Base-by-base conservation (phyloP, 2,888 invertebrate species). In the Agriopis leucophaearia region DNA sequence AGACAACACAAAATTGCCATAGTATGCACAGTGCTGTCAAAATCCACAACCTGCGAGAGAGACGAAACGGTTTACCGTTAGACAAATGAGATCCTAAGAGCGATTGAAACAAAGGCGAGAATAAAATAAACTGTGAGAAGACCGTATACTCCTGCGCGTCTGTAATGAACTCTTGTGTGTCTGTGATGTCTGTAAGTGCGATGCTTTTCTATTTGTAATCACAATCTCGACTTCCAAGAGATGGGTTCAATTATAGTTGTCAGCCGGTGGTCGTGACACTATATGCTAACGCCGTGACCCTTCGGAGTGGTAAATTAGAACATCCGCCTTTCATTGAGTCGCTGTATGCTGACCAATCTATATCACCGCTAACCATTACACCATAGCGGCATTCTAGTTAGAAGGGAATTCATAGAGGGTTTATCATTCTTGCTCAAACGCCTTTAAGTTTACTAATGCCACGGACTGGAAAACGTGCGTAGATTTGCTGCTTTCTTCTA, bases 321-420 rank as follows among this genome's bases (percentile, higher is more conserved):
- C 77, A 75, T 84, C 84, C 83, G 80, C 65, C 74, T 69, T 68
- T 78, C 77, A 81, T 84, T 79, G 80, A 82, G 79, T 70, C 77
- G 81, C 75, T 76, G 65, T 69, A 68, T 68, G 72, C 69, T 76
- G 48, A 54, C 38, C 58, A 59, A 67, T 63, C 48, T 61, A 48
- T 58, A 48, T 45, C n/a, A 8, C 18, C 59, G 55, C 35, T 66
- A 35, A 57, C 66, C 48, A 55, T 61, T n/a, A 16, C 54, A 55
- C 36, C 35, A 18, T 36, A 18, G n/a, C 8, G 9, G 27, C 47
- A 58, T 8, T 38, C 58, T 58, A 12, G 47, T 58, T 48, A 58
- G 16, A 42, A 9, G 57, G 38, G 35, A 57, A 47, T 38, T 58
- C 44, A 45, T 47, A 48, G 8, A 40, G 15, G 35, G 45, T 57